Conservation (phyloP, 2,113 vertebrate species). For the Cariama cristata region DNA sequence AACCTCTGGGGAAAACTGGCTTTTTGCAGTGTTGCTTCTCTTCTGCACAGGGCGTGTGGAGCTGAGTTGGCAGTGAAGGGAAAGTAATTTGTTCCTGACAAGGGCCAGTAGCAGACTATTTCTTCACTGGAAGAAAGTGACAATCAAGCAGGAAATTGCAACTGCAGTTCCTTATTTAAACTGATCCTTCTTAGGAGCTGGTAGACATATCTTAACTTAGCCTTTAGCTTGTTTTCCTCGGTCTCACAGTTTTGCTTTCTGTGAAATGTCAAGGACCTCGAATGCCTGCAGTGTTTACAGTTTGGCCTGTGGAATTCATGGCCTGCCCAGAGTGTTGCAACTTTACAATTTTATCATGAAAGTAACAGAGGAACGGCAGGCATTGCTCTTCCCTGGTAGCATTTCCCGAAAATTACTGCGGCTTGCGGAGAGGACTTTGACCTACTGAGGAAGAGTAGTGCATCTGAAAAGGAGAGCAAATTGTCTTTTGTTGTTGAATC, state of each 20-base stretch:
- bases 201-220: constrained; percentile 48
- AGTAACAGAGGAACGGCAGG: neutral
- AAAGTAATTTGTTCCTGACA: constrained; percentile 70
- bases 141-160: constrained; percentile 57
- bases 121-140: constrained; percentile 68
- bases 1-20: constrained; percentile 28
- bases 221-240: constrained; percentile 55
- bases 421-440: neutral
- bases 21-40: constrained; percentile 40
- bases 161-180: constrained; percentile 49
- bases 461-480: neutral
- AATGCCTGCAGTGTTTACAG: constrained; percentile 15
- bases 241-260: neutral
- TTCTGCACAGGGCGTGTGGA: neutral
- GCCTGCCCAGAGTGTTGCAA: neutral
- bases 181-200: constrained; percentile 50
- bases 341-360: neutral
- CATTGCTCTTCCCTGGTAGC: neutral
- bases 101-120: constrained; percentile 68
- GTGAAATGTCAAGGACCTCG: constrained; percentile 30
- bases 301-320: neutral
- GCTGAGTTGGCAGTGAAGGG: constrained; percentile 51
- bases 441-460: neutral
- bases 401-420: neutral
- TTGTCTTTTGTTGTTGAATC: neutral